phyloP scores from a whole-genome alignment of 2,113 vertebrate genomes.

The Acanthisitta chloris region DNA sequence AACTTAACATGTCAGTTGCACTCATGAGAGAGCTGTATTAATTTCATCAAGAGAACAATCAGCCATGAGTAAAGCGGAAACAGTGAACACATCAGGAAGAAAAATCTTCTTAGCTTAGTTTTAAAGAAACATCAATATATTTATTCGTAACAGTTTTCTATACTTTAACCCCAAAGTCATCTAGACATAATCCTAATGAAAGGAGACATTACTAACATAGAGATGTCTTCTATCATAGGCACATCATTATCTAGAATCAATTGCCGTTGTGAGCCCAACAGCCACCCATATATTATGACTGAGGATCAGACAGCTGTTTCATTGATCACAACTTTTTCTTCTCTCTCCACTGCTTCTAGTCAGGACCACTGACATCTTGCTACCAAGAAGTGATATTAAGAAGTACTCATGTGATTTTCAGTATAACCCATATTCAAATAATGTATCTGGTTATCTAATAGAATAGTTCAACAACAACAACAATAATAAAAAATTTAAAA shows the following conservation, averaged over 20 bases:
- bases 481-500: background rate
- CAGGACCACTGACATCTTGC: background rate
- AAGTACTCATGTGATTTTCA: background rate
- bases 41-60: background rate
- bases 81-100: background rate
- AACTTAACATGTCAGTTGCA: background rate
- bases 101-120: background rate
- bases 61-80: background rate
- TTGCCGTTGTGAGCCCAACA: background rate
- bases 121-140: background rate
- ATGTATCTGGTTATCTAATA: background rate
- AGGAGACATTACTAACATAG: background rate
- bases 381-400: background rate
- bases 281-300: background rate
- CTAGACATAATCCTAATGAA: background rate
- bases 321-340: background rate
- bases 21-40: background rate
- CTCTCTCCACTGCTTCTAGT: background rate
- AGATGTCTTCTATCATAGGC: background rate
- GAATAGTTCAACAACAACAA: background rate
- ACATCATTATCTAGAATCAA: slow-evolving; percentile 26
- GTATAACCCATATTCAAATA: background rate
- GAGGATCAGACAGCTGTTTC: background rate
- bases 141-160: background rate
- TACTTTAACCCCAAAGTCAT: background rate